Percentiles rank a stretch among this genome's conserved stretches.
phyloP scores from a whole-genome alignment of 2,113 vertebrate species.

The Nycticryphes semicollaris region DNA sequence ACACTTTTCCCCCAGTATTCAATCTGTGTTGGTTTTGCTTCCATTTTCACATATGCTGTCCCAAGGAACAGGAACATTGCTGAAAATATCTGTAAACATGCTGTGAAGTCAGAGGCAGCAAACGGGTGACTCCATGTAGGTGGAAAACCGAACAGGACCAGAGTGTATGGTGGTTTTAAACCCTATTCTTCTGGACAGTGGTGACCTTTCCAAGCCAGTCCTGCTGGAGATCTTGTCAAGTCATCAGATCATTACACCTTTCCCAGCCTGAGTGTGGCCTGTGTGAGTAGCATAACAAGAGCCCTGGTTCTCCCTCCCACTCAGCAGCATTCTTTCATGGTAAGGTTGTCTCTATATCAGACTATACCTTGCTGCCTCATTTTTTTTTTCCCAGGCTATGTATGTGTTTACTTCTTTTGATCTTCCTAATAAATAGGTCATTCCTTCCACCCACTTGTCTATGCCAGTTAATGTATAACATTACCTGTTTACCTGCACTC shows the following conservation, averaged over 20 bases:
- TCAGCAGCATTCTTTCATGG: not conserved
- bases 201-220: not conserved
- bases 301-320: not conserved
- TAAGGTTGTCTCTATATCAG: not conserved
- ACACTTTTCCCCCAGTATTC: not conserved
- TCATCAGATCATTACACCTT: not conserved
- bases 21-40: not conserved
- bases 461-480: slow-evolving; percentile 22
- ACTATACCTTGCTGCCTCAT: not conserved
- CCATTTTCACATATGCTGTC: not conserved
- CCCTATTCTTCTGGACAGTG: not conserved
- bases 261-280: not conserved
- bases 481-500: slow-evolving; percentile 6
- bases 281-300: not conserved
- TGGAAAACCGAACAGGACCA: not conserved
- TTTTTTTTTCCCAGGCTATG: not conserved
- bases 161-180: not conserved
- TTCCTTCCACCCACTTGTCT: slow-evolving; percentile 29
- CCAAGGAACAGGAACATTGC: not conserved
- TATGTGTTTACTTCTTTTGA: slow-evolving; percentile 40
- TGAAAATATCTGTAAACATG: not conserved
- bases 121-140: not conserved
- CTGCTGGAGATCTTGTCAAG: not conserved
- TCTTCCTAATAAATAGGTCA: slow-evolving; percentile 23
- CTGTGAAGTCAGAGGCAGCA: not conserved